These are phyloP conservation scores for Drosophila asahinai DNA, from an alignment of 1,140 invertebrate genomes.

Conservation along the genomic window DNA sequence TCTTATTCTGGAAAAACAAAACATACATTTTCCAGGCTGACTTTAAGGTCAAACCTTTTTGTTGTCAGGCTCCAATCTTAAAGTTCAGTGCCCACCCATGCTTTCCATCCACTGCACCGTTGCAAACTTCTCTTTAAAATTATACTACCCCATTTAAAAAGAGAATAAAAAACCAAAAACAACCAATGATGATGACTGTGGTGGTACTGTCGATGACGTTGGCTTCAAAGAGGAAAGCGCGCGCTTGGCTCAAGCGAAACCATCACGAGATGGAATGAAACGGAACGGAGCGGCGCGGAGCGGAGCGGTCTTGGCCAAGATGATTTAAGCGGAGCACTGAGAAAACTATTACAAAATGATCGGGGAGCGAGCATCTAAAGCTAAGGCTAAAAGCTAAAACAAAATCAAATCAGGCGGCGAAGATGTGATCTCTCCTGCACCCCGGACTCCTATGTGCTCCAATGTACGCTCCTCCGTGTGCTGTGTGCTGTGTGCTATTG, in stretches of 20 bases:
- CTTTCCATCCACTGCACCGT: background rate
- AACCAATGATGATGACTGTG: conserved; percentile 35
- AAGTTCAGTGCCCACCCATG: background rate
- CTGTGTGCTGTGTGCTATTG: conserved; percentile 23
- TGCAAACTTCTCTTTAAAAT: background rate
- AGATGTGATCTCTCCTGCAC: conserved; percentile 45
- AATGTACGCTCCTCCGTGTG: background rate
- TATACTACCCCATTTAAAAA: background rate
- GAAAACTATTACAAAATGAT: conserved; percentile 82
- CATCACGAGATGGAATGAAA: conserved; percentile 39
- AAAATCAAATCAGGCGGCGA: conserved; percentile 78
- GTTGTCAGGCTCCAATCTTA: too few species aligned
- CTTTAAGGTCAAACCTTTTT: too few species aligned
- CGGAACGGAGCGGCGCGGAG: conserved; percentile 7
- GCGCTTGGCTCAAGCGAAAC: conserved; percentile 53
- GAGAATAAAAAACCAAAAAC: conserved; percentile 15
- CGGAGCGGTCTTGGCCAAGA: conserved; percentile 38
- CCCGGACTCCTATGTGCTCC: background rate
- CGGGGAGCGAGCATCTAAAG: conserved; percentile 41
- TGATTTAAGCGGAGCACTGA: conserved; percentile 78
- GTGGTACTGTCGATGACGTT: conserved; percentile 54
- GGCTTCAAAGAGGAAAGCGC: conserved; percentile 76
- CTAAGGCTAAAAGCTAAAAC: conserved; percentile 48
- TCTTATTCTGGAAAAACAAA: too few species aligned
- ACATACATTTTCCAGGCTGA: too few species aligned